phyloP scores from a whole-genome alignment of 2,797 vertebrate species.

The Dendrocincla tyrannina region DNA sequence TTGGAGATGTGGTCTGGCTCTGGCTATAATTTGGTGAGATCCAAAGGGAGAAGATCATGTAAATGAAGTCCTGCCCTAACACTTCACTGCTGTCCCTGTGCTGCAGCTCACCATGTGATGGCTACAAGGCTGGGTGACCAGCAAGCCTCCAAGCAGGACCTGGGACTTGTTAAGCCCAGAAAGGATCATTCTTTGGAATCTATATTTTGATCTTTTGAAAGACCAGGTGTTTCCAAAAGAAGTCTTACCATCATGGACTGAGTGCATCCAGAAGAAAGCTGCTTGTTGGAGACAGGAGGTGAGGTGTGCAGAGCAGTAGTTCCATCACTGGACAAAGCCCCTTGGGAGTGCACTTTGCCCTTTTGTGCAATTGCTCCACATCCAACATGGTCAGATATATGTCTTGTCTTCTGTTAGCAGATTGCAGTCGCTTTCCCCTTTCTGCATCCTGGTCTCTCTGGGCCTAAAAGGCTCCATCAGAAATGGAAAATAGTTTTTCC shows the following conservation, averaged over 20 bases:
- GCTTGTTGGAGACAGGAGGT: background rate
- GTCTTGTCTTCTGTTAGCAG: background rate
- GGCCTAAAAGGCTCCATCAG: background rate
- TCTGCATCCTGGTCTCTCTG: background rate
- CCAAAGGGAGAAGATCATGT: background rate
- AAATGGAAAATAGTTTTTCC: background rate
- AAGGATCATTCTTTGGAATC: background rate
- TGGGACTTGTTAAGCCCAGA: background rate
- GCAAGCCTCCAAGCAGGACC: background rate
- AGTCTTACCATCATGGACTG: background rate
- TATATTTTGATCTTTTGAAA: background rate
- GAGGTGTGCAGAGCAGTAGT: too few species aligned
- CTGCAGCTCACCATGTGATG: background rate
- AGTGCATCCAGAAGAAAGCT: background rate
- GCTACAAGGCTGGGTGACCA: background rate
- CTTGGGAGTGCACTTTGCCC: too few species aligned
- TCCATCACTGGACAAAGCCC: background rate
- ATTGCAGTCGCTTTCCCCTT: background rate
- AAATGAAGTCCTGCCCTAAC: background rate
- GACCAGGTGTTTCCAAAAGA: background rate
- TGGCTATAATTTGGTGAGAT: background rate
- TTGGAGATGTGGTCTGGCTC: background rate
- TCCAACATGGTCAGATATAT: rapidly evolving
- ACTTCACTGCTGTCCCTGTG: too few species aligned
- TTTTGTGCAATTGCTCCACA: background rate